A percentile compares a stretch with the other conserved stretches of the same genome.
Evolutionary conservation across 2,797 vertebrate genomes (phyloP).

Genomic region (Acrossocheilus wenchowensis): DNA sequence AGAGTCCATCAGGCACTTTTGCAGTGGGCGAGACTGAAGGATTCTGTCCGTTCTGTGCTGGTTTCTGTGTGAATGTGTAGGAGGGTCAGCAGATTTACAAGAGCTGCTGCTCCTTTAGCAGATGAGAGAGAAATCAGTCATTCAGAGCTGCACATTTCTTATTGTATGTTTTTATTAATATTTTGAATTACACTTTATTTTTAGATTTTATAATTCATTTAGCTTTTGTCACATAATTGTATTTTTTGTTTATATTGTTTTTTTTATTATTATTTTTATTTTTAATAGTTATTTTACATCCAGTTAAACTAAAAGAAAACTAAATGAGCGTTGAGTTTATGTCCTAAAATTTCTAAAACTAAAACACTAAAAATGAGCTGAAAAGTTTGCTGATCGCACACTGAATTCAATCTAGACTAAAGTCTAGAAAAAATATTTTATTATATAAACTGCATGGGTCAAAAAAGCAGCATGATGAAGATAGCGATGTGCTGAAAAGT

Average conservation of each 20-base stretch:
- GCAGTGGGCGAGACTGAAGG: slow-evolving; percentile 53
- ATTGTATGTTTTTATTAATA: not conserved
- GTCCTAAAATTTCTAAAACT: no score
- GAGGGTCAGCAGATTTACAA: slow-evolving; percentile 63
- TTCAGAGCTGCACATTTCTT: not conserved
- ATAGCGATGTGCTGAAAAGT: not conserved
- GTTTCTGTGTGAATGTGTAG: slow-evolving; percentile 1
- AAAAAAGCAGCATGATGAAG: not conserved
- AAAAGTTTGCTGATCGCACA: not conserved
- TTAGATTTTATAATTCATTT: not conserved
- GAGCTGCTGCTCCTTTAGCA: slow-evolving; percentile 46
- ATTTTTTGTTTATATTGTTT: no score
- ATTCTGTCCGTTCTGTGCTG: not conserved
- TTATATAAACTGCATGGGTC: not conserved
- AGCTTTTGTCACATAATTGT: not conserved
- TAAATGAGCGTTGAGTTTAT: no score
- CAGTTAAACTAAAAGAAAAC: no score
- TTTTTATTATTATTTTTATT: no score
- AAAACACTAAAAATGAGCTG: no score
- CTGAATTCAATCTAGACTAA: not conserved
- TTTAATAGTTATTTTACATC: no score
- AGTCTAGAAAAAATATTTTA: not conserved
- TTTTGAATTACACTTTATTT: not conserved
- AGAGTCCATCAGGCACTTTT: not conserved
- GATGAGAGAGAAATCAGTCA: not conserved